These are phyloP conservation scores for Scolopax bukidnonensis DNA, from an alignment of 2,797 vertebrate species.

Conservation along the genomic window DNA sequence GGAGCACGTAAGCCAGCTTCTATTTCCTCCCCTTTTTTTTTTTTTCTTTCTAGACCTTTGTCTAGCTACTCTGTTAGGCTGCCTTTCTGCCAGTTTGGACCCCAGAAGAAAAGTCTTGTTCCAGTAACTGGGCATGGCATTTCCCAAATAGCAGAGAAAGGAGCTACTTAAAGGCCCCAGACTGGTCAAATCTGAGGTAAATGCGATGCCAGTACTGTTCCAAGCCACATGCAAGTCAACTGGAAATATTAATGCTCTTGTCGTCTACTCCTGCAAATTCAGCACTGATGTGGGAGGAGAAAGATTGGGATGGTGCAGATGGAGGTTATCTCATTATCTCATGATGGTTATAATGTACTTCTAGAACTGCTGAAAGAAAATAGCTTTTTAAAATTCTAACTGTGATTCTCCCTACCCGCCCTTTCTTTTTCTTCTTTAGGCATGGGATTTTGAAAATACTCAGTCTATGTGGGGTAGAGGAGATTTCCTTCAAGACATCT, in stretches of 20 bases:
- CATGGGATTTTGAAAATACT: constrained; percentile 5
- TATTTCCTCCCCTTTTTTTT: neutral
- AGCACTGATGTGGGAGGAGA: constrained; percentile 49
- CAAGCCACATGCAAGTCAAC: neutral
- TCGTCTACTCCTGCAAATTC: constrained; percentile 4
- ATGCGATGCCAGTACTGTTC: neutral
- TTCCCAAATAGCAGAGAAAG: neutral
- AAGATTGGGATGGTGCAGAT: constrained; percentile 44
- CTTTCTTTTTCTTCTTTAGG: neutral
- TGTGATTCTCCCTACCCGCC: neutral
- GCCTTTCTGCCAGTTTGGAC: neutral
- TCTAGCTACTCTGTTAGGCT: neutral
- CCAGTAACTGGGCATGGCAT: neutral
- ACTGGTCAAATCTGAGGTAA: neutral
- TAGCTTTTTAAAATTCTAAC: neutral
- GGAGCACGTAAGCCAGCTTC: constrained; percentile 88
- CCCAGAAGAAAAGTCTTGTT: neutral
- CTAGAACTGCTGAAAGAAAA: neutral
- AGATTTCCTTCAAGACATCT: neutral
- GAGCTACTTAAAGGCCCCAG: neutral
- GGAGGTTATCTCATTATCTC: constrained; percentile 48
- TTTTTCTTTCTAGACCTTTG: neutral
- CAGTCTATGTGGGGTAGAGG: neutral
- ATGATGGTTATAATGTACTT: neutral
- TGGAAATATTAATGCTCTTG: neutral